Evolutionary conservation across 2,113 vertebrate genomes (phyloP), one percentile per base, ranked within the genome.

Genomic region (Cisticola juncidis): DNA sequence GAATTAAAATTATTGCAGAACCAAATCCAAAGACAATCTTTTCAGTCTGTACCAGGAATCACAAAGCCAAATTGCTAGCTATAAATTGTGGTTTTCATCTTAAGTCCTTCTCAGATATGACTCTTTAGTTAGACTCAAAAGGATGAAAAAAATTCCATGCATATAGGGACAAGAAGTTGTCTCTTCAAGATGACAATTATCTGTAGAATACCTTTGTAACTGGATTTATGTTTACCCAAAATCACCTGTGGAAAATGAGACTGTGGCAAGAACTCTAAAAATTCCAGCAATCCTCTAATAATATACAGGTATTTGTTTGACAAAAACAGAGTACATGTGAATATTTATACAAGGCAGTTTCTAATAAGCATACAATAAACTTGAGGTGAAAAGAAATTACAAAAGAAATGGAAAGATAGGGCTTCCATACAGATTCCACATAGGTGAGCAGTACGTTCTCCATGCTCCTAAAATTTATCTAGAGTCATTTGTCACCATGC

Each of bases 91-190:
- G 58, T 83, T 9, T 4, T 82, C 78, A 96, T 86, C 69, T 92
- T 58, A 97, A 96, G 89, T 94, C 69, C 84, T 85, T 86, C 68
- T 22, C 5, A 95, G 86, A 88, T 88, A 84, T 61, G 78, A 78
- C 65, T 92, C 78, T 83, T 94, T 80, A 95, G 42, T 45, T 92
- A 92, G 80, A 96, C 94, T 74, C 64, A 97, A 96, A 97, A 95
- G 50, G 80, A 95, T 83, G 4, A 77, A 91, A 93, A 92, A 72
- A 88, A 29, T 33, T 89, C 40, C 83, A 40, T 94, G 61, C 56
- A 66, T 74, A 73, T 26, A 89, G 62, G 31, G 64, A 90, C 77
- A 95, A 88, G 40, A 92, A 79, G 73, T 72, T 22, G 94, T 45
- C 76, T 90, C 44, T 91, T 82, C n/a, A 81, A 94, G 78, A 82